Percentiles rank a stretch among this genome's conserved stretches.
phyloP scores from a whole-genome alignment of 2,113 vertebrate genomes.

The Catharus fuscescens region DNA sequence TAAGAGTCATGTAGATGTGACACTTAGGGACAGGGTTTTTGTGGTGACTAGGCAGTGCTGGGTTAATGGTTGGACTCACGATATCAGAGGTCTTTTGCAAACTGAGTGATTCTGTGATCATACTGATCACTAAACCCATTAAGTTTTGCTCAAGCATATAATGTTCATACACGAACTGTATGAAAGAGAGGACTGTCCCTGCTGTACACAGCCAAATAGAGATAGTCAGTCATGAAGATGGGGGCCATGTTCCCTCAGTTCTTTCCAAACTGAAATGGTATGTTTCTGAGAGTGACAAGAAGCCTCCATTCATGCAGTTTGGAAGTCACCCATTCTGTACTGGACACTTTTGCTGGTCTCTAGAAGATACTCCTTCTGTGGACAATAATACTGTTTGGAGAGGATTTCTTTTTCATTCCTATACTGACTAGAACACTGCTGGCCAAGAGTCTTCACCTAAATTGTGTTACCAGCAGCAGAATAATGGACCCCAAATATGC shows the following conservation, averaged over 20 bases:
- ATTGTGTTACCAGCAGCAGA: neutral
- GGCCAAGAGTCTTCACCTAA: neutral
- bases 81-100: neutral
- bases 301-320: neutral
- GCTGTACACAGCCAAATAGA: neutral
- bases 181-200: neutral
- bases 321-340: neutral
- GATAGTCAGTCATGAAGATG: neutral
- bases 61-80: neutral
- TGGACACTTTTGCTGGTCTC: neutral
- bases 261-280: neutral
- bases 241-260: neutral
- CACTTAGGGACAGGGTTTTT: neutral
- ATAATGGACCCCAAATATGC: neutral
- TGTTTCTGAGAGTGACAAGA: neutral
- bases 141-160: neutral
- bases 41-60: neutral
- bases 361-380: neutral
- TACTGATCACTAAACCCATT: neutral
- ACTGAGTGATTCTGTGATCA: neutral
- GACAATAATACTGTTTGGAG: neutral
- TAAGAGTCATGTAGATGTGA: neutral
- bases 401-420: neutral
- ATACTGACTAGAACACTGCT: neutral
- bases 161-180: neutral